Percentiles rank a stretch among this genome's conserved stretches.
Evolutionary conservation across 2,888 invertebrate genomes (phyloP).

Genomic region (Oxyscelio sp.): DNA sequence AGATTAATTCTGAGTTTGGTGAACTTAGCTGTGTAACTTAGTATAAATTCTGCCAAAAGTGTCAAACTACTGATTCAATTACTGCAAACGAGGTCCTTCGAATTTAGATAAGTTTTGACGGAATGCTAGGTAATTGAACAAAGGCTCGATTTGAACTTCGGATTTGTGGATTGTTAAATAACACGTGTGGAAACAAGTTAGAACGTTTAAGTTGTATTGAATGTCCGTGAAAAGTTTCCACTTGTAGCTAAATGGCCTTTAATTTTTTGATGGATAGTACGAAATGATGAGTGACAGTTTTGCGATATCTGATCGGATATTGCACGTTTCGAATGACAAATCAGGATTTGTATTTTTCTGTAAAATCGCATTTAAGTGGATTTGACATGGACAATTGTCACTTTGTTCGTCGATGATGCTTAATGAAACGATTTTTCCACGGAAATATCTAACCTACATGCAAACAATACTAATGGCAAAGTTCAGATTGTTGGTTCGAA

Average conservation of each 20-base stretch:
- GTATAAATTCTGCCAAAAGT: constrained; percentile 37
- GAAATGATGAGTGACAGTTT: constrained; percentile 5
- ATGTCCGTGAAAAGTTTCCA: constrained; percentile 1
- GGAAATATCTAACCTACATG: constrained; percentile 73
- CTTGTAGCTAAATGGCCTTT: background rate
- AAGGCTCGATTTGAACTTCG: constrained; percentile 10
- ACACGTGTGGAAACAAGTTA: background rate
- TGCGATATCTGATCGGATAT: constrained; percentile 3
- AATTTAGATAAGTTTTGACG: constrained; percentile 39
- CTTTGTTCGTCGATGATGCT: constrained; percentile 76
- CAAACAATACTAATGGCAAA: constrained; percentile 81
- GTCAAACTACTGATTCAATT: constrained; percentile 32
- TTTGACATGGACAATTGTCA: constrained; percentile 75
- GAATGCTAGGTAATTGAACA: background rate
- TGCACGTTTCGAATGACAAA: constrained; percentile 4
- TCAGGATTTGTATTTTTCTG: constrained; percentile 20
- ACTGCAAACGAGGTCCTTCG: background rate
- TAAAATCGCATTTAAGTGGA: constrained; percentile 37
- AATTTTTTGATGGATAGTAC: background rate
- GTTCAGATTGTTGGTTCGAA: constrained; percentile 74
- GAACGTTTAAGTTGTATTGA: background rate
- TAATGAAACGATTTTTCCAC: constrained; percentile 58
- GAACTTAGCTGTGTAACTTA: constrained; percentile 1
- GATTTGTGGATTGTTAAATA: background rate
- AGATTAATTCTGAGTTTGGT: constrained; percentile 7